Evolutionary conservation across 1,140 invertebrate genomes (phyloP).

Genomic region (Brachystomella parvula): DNA sequence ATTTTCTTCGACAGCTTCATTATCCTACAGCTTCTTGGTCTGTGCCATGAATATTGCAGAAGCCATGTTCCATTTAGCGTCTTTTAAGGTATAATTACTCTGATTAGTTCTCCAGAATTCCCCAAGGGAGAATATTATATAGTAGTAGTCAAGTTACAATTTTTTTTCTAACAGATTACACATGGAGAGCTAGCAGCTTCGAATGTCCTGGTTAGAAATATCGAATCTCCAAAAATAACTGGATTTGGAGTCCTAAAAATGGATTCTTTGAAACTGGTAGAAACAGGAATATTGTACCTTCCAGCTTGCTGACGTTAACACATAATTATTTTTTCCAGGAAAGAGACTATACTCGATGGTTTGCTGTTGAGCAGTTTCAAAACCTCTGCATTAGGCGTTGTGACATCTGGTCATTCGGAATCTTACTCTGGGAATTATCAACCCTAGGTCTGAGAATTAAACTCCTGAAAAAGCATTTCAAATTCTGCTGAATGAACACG

Average conservation of each 20-base stretch:
- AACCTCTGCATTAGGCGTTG: conserved; percentile 58
- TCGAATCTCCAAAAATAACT: conserved; percentile 58
- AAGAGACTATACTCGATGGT: conserved; percentile 66
- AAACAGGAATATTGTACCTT: conserved; percentile 12
- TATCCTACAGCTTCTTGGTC: conserved; percentile 28
- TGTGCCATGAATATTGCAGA: conserved; percentile 37
- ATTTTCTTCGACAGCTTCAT: conserved; percentile 11
- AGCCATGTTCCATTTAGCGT: conserved; percentile 33
- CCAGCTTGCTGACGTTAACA: conserved; percentile 16
- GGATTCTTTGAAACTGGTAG: conserved; percentile 45
- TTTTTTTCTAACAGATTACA: conserved; percentile 49
- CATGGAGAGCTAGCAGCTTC: conserved; percentile 64
- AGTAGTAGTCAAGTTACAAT: conserved; percentile 2
- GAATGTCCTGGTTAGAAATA: conserved; percentile 56
- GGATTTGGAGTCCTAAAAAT: conserved; percentile 59
- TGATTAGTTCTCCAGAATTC: not conserved
- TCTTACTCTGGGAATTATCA: conserved; percentile 72
- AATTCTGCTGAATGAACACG: not conserved
- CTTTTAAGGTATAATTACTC: conserved; percentile 31
- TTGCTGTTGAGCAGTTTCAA: conserved; percentile 63
- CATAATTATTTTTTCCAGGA: conserved; percentile 37
- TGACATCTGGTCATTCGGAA: conserved; percentile 74
- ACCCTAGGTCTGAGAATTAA: conserved; percentile 53
- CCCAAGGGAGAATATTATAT: too few species aligned
- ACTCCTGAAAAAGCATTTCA: conserved; percentile 6